Percentiles rank a stretch among this genome's conserved stretches.
These are phyloP conservation scores for Siniperca knerii DNA, from an alignment of 2,113 vertebrate species.

Conservation along the genomic window DNA sequence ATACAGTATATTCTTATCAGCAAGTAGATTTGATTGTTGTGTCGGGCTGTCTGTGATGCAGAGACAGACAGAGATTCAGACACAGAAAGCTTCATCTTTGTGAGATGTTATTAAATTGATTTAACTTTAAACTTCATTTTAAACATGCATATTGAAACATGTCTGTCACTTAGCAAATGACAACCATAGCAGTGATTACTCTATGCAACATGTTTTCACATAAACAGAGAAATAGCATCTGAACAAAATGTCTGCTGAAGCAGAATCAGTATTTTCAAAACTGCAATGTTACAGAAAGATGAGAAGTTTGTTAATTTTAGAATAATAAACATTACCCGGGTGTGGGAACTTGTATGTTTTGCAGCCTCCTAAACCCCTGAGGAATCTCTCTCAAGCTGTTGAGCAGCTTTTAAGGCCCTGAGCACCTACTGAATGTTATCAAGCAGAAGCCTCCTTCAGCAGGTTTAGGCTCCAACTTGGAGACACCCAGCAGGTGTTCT, in stretches of 20 bases:
- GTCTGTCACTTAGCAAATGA: background rate
- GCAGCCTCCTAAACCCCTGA: background rate
- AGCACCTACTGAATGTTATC: constrained; percentile 6
- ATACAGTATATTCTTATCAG: background rate
- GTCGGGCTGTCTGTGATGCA: background rate
- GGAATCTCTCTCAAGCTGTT: constrained; percentile 14
- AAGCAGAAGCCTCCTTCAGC: constrained; percentile 12
- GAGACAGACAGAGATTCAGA: background rate
- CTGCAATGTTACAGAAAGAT: background rate
- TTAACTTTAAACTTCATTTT: background rate
- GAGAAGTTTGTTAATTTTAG: constrained; percentile 15
- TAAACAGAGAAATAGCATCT: background rate
- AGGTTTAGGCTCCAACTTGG: constrained; percentile 9
- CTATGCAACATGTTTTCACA: background rate
- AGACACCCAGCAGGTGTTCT: constrained; percentile 40
- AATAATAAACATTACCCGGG: background rate
- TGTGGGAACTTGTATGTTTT: constrained; percentile 18
- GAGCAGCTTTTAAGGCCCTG: constrained; percentile 1
- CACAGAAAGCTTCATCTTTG: background rate
- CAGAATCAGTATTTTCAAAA: background rate
- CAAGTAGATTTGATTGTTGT: background rate
- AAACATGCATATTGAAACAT: background rate
- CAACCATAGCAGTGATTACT: background rate
- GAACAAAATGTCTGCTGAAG: background rate
- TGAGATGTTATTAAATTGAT: background rate